Base-by-base conservation (phyloP, 2,888 invertebrate species). In the Chelonus formosanus region DNA sequence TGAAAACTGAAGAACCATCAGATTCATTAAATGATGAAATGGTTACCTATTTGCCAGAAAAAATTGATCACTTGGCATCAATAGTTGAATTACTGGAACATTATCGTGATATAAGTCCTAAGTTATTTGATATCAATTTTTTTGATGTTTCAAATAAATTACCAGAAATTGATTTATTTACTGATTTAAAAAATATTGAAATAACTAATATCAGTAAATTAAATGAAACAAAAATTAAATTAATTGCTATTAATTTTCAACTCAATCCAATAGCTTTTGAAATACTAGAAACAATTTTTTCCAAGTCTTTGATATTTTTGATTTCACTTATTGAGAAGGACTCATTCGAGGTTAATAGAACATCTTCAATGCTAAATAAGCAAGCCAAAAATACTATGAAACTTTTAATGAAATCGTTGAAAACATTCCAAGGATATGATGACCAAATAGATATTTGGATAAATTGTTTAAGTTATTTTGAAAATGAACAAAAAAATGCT, bases 391-490 rank as follows among this genome's bases (percentile, higher is more conserved):
- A 84, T 56, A 86, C 89, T 3, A 80, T 91, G 35, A 83, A 83
- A 55, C 85, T 84, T 57, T 86, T 93, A 66, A 87, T 93, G 35
- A 86, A 85, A 73, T 89, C 87, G 66, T 89, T 90, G 0, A 86
- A 87, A 4, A 85, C 91, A 70, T 93, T 93, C 78, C 89, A 90
- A 76, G 87, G 86, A 31, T 88, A 88, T 70, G 85, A 86, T 69
- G 85, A 87, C 64, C 92, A 93, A 84, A 88, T 92, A 50, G 88
- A 90, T 78, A 85, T 92, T 66, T 90, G 92, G 87, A 80, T 91
- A 36, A 88, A 90, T 73, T 86, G 74, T 79, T 85, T 70, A 67
- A 83, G 54, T 65, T 82, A 54, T 72, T 76, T 74, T 3, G 63
- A 75, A 7, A 77, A n/a, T 79, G 71, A 64, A 47, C 69, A 3